Percentiles rank a stretch among this genome's conserved stretches.
Conservation (phyloP, 1,140 invertebrate species). For the Diploscapter pachys region DNA sequence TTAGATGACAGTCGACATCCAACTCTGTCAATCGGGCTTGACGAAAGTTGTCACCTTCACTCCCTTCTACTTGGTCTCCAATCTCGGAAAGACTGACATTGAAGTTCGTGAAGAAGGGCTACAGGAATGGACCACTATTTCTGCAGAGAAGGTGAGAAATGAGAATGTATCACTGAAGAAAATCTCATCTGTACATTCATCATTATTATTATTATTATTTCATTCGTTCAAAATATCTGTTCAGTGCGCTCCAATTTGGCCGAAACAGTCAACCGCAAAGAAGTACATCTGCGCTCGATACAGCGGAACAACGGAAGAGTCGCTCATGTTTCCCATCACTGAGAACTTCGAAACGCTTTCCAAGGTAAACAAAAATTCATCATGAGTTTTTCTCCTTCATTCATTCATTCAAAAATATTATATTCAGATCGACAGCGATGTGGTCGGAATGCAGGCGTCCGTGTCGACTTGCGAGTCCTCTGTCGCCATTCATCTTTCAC, state of each 20-base stretch:
- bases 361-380: neutral
- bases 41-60: constrained; percentile 94
- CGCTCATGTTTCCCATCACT: constrained; percentile 77
- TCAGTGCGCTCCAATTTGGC: constrained; percentile 80
- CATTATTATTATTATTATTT: constrained; percentile 14
- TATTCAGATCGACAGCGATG: constrained; percentile 23
- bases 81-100: constrained; percentile 72
- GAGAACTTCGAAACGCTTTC: constrained; percentile 74
- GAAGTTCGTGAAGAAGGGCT: constrained; percentile 73
- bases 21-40: constrained; percentile 80
- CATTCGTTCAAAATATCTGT: too few species aligned
- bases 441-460: constrained; percentile 73
- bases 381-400: too few species aligned
- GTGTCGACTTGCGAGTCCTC: constrained; percentile 83
- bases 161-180: too few species aligned
- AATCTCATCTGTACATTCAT: too few species aligned
- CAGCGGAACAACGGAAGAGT: constrained; percentile 67
- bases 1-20: constrained; percentile 87
- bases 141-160: constrained; percentile 42
- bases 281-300: constrained; percentile 61
- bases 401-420: too few species aligned
- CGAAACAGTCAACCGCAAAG: constrained; percentile 63
- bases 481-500: constrained; percentile 78
- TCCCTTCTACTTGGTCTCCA: constrained; percentile 88
- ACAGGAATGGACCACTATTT: constrained; percentile 46